Evolutionary conservation across 2,797 vertebrate species (phyloP).

Genomic region (Threskiornis aethiopicus): DNA sequence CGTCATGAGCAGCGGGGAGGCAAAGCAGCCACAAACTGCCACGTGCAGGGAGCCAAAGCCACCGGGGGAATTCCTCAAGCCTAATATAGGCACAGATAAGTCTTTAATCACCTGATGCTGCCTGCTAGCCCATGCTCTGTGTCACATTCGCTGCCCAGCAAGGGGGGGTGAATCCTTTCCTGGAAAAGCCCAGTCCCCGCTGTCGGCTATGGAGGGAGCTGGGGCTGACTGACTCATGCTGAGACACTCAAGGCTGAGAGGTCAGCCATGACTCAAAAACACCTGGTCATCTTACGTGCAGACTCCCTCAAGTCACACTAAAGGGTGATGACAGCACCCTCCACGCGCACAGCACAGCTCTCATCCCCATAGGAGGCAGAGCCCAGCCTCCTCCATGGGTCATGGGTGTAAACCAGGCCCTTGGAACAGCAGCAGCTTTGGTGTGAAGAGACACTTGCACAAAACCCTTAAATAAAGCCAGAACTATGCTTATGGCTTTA

Average conservation of each 20-base stretch:
- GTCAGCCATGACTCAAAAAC: background rate
- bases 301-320: background rate
- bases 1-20: background rate
- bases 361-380: background rate
- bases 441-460: background rate
- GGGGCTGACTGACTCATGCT: accelerated
- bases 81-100: slow-evolving; percentile 2
- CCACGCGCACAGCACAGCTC: background rate
- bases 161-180: background rate
- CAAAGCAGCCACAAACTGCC: background rate
- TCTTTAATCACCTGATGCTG: slow-evolving; percentile 3
- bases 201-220: accelerated
- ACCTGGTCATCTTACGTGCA: accelerated
- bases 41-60: accelerated
- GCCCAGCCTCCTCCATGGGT: background rate
- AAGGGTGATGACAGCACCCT: background rate
- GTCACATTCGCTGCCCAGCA: background rate
- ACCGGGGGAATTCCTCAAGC: background rate
- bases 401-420: background rate
- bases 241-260: background rate
- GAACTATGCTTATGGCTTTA: background rate
- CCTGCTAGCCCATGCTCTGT: background rate
- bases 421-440: background rate
- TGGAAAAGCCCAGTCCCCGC: accelerated
- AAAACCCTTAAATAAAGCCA: background rate